Evolutionary conservation across 2,113 vertebrate genomes (phyloP).

Genomic region (Trochalopteron elliotii): DNA sequence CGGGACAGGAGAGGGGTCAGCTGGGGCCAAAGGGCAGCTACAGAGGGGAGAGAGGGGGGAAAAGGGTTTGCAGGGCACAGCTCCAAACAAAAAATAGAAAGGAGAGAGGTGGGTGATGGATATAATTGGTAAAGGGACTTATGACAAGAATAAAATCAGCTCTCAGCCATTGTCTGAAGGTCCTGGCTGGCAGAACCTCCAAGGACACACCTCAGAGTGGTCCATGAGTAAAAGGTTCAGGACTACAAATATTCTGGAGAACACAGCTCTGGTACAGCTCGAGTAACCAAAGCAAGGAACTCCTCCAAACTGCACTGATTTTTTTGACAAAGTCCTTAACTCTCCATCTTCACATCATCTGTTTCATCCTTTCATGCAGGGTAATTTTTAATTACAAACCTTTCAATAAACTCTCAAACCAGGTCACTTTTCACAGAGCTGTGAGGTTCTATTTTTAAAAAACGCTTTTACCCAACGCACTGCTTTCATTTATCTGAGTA

Average conservation of each 20-base stretch:
- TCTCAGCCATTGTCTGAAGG: background rate
- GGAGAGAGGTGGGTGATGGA: background rate
- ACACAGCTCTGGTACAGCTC: background rate
- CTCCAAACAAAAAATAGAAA: background rate
- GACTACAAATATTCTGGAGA: background rate
- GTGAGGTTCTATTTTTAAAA: background rate
- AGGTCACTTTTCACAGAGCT: background rate
- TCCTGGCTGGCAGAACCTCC: background rate
- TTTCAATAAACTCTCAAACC: background rate
- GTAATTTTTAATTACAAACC: background rate
- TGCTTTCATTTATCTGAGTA: background rate
- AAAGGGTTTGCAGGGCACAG: background rate
- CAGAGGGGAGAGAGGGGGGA: background rate
- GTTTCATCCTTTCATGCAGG: background rate
- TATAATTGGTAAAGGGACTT: rapidly evolving
- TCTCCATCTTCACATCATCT: background rate
- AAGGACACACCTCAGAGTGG: background rate
- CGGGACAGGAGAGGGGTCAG: background rate
- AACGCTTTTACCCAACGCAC: background rate
- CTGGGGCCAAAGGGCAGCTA: rapidly evolving
- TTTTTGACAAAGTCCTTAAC: background rate
- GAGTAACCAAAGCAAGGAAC: background rate
- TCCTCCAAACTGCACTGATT: background rate
- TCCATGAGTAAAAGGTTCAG: background rate
- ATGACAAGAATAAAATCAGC: background rate